Evolutionary conservation across 2,113 vertebrate genomes (phyloP).

Genomic region (Proteles cristata): DNA sequence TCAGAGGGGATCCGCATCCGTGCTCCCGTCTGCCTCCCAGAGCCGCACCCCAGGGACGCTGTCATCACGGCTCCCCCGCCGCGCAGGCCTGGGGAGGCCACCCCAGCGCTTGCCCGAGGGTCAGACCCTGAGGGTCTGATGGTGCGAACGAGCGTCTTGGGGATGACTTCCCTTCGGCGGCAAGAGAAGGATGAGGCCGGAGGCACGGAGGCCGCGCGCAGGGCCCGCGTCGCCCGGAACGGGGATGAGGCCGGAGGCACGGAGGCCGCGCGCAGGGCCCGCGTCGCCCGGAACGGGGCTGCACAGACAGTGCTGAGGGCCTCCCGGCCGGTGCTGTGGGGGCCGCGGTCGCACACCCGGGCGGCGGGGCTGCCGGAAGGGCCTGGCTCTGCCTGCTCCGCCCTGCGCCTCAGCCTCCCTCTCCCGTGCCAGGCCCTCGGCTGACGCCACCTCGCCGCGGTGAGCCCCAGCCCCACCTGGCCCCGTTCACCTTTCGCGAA

Average conservation of each 20-base stretch:
- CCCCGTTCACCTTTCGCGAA: too few relatives aligned
- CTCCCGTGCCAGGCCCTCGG: rapidly evolving
- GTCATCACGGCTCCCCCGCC: rapidly evolving
- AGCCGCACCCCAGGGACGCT: rapidly evolving
- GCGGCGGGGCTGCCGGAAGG: neutral
- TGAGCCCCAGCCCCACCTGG: neutral
- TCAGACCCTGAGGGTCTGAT: neutral
- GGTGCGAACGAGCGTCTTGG: neutral
- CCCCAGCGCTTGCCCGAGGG: rapidly evolving
- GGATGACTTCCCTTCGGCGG: rapidly evolving
- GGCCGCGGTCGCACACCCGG: neutral
- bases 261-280: neutral
- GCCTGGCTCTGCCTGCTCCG: too few relatives aligned
- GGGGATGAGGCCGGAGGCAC: neutral
- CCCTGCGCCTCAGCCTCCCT: neutral
- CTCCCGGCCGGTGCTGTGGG: rapidly evolving
- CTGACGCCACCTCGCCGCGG: neutral
- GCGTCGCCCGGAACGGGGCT: rapidly evolving
- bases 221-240: neutral
- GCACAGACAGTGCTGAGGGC: neutral
- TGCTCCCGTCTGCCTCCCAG: neutral
- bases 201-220: neutral
- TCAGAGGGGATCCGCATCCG: rapidly evolving
- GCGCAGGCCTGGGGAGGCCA: neutral
- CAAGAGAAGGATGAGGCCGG: neutral